phyloP scores from a whole-genome alignment of 2,113 vertebrate species.

The human region DNA sequence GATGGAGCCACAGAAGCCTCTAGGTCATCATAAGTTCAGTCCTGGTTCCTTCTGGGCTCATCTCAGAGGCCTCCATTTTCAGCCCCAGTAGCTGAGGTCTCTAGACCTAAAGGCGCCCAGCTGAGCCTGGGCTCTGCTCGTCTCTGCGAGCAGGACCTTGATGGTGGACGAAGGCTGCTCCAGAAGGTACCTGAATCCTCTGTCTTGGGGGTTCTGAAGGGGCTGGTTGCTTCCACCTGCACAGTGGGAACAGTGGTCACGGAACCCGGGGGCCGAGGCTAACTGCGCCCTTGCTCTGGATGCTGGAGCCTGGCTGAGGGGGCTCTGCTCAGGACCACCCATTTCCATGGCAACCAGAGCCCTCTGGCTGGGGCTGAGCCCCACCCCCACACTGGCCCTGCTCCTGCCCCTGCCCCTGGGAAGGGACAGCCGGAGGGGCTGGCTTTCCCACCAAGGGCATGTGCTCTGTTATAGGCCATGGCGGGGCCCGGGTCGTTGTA shows the following conservation, averaged over 20 bases:
- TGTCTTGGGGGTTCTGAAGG: neutral
- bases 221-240: accelerated
- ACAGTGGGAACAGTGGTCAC: accelerated
- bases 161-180: neutral
- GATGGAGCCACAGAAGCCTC: neutral
- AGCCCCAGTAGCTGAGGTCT: neutral
- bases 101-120: neutral
- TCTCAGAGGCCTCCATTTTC: neutral
- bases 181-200: neutral
- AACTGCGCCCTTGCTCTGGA: neutral
- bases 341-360: slow-evolving; percentile 8
- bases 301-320: neutral
- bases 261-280: neutral
- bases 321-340: neutral
- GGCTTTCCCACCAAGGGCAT: neutral
- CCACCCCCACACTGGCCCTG: neutral
- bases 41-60: neutral
- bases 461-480: neutral
- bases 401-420: neutral
- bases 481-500: neutral
- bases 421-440: neutral
- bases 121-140: neutral
- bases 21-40: neutral
- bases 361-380: neutral
- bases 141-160: neutral